Conservation (phyloP, 2,797 vertebrate species). For the Pseudomugil tenellus region DNA sequence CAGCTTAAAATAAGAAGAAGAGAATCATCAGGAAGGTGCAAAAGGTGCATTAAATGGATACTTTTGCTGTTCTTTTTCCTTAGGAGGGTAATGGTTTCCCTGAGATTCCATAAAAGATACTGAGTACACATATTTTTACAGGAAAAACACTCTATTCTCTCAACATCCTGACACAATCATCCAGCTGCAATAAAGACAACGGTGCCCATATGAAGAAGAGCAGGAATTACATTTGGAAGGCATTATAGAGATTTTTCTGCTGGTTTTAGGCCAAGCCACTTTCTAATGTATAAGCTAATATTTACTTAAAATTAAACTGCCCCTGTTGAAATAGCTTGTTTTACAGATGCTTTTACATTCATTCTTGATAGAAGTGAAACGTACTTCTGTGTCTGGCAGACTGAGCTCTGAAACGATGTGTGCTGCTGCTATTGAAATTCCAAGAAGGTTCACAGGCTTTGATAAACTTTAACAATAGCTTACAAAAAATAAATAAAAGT, state of each 20-base stretch:
- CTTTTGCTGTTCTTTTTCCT: conserved; percentile 13
- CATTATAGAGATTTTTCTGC: conserved; percentile 20
- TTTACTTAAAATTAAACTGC: conserved; percentile 31
- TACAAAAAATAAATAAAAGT: not conserved
- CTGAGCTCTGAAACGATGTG: not conserved
- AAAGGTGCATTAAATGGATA: conserved; percentile 44
- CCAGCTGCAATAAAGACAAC: conserved; percentile 38
- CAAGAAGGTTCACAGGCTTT: not conserved
- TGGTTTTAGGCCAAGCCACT: conserved; percentile 3
- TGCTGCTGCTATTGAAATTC: conserved; percentile 3
- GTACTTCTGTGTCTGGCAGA: conserved; percentile 7
- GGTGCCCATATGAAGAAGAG: conserved; percentile 14
- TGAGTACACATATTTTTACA: conserved; percentile 37
- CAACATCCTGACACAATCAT: conserved; percentile 38
- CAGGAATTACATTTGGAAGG: conserved; percentile 28
- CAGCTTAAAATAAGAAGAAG: not conserved
- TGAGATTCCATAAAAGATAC: conserved; percentile 43
- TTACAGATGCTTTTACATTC: conserved; percentile 5
- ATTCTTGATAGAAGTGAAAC: conserved; percentile 17
- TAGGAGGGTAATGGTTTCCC: conserved; percentile 50
- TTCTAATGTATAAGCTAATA: conserved; percentile 31
- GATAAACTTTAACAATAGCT: not conserved
- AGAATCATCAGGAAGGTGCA: conserved; percentile 13
- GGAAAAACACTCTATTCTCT: conserved; percentile 25
- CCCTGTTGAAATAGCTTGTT: conserved; percentile 17